Percentiles rank a stretch among this genome's conserved stretches.
Conservation (phyloP, 2,888 invertebrate species). For the Stegophylla sp. region DNA sequence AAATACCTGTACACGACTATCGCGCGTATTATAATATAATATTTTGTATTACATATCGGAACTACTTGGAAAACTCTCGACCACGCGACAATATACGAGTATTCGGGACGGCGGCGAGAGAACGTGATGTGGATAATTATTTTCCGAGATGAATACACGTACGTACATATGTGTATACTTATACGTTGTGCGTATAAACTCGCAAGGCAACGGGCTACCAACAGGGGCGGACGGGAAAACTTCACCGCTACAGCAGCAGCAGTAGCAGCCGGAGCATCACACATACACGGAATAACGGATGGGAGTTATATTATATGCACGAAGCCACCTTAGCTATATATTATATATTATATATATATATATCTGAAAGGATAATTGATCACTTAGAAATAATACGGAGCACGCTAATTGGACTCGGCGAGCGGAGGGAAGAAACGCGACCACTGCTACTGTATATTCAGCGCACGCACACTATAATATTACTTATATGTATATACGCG, state of each 20-base stretch:
- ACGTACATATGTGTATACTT: neutral
- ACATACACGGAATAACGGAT: constrained; percentile 24
- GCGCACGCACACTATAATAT: neutral
- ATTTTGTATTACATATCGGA: neutral
- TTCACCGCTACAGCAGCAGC: neutral
- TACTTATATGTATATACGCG: neutral
- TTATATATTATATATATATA: too few relatives aligned
- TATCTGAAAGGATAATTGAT: constrained; percentile 52
- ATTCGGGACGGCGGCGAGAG: too few relatives aligned
- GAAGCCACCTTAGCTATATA: neutral
- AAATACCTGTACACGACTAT: too few relatives aligned
- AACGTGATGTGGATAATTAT: neutral
- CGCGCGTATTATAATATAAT: too few relatives aligned
- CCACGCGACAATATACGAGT: too few relatives aligned
- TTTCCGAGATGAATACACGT: neutral
- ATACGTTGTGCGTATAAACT: neutral
- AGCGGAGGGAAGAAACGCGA: neutral
- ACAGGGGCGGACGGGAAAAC: neutral
- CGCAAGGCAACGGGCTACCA: neutral
- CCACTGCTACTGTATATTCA: neutral
- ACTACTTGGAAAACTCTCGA: neutral
- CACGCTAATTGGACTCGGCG: constrained; percentile 42
- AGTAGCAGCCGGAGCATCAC: neutral
- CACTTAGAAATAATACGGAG: constrained; percentile 29
- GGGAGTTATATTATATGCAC: constrained; percentile 29